Base-by-base conservation (phyloP, 37 sponge, comb jelly and placozoan genomes). In the Agelas oroides region DNA sequence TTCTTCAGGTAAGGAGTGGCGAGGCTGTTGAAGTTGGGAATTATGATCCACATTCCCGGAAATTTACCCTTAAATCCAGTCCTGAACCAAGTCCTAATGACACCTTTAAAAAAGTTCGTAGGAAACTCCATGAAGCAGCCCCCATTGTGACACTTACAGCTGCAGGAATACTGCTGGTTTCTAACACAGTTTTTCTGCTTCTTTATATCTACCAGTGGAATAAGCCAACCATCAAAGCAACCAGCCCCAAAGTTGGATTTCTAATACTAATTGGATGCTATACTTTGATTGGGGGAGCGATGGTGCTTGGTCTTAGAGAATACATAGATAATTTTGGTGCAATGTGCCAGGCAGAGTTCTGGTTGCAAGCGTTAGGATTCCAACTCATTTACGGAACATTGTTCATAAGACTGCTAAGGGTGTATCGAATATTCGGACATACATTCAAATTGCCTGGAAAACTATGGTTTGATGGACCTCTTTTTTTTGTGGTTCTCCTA, bases 1-100 rank as follows among this genome's bases (percentile, higher is more conserved):
- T 82, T 17, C 35, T 36, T 68, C 83, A 82, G 34, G 36, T 82
- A 5, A 16, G 33, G 16, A 82, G 39, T 68, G 68, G 70, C 23
- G 33, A 53, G 54, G 34, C 55, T 36, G 59, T 70, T 27, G 6
- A 16, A 33, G 2, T 82, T 24, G 82, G 60, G 30, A 13, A n/a
- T 21, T 61, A 77, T 63, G 34, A 77, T 25, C 25, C 14, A 57
- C 59, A 75, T 75, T n/a, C n/a, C 33, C 46, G 6, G 8, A 46
- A 46, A 12, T 46, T 46, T 46, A 46, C 46, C 8, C 46, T 46
- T 46, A 3, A 46, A 38, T 65, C 66, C n/a, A n/a, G n/a, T 19
- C 66, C 27, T 25, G 19, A 41, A 25, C 3, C 3, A 8, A 46
- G 3, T 46, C 78, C 78, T 33, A 3, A 30, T 77, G 78, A 77